Base-by-base conservation (phyloP, 2,797 vertebrate species). In the Tenualosa thibaudeaui region DNA sequence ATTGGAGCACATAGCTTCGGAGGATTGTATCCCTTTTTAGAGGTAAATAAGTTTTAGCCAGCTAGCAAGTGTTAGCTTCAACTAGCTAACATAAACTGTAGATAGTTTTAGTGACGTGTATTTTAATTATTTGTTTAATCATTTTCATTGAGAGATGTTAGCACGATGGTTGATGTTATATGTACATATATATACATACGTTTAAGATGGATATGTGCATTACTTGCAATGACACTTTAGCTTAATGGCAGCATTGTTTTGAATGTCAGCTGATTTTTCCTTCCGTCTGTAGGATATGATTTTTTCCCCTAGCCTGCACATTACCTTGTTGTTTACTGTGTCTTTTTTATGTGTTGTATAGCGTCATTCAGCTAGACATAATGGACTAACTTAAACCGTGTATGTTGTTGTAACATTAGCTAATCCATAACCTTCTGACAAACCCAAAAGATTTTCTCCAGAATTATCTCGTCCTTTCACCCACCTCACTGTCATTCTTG, bases 211-310 rank as follows among this genome's bases (percentile, higher is more conserved):
- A 71, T 12, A 1, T 17, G 40, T 7, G 31, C 68, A 3, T 19
- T 40, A 26, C 13, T 43, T 75, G 31, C 37, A 75, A 12, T 17
- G 10, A 49, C 43, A 15, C 71, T 5, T 78, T 46, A 78, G 37
- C 71, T 6, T 78, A 43, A 40, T 17, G 43, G 19, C 19, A 78
- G 71, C 37, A 46, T 78, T 78, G 71, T 78, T 78, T 78, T 46
- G 71, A 22, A 5, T 78, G 71, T 78, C 71, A 78, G 71, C 71
- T 78, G 71, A 78, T 78, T 8, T 46, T 43, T 46, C 58, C 37
- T 78, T 78, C 19, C 37, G 71, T 78, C 40, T 78, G 17, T 8
- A 78, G 17, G 71, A 19, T 43, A 78, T 78, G 17, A 22, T 6
- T 46, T 17, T 78, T 46, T 75, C 37, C 7, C 37, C 31, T 3